Evolutionary conservation across 1,140 invertebrate species (phyloP), one percentile per base, ranked within the genome.

Genomic region (Brachionus koreanus): DNA sequence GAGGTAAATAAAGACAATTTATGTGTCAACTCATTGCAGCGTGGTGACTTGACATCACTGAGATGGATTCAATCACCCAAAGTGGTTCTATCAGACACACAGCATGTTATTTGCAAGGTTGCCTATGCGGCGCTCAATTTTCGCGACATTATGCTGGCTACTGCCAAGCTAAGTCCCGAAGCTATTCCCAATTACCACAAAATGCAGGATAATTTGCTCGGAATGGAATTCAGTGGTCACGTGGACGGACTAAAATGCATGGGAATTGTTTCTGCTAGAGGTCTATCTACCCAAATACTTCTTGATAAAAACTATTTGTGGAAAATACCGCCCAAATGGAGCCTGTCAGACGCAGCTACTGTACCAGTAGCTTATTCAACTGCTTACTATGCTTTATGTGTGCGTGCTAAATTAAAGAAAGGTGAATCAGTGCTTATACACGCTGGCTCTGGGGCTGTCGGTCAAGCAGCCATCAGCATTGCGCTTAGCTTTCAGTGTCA

Each of bases 61-160:
- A 91, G 91, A 82, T 98, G 96, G 96, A 93, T 98, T 84, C 94
- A 98, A 89, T 93, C 93, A 69, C 92, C 92, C 3, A 90, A 95
- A 91, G 82, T 81, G 13, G 33, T 83, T 29, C 49, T 37, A 23
- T 46, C 72, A 7, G 35, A 81, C 49, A 83, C 86, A 5, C 87
- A 89, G 6, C 88, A 87, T 29, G 91, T 93, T 85, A 88, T 96
- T 1, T 98, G 95, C 88, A 91, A 90, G 83, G 95, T 98, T 7
- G 94, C 96, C 86, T 98, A 95, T 88, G 93, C 96, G 3, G 93
- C 96, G 25, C 90, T 98, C 4, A 98, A 98, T 88, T 98, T 98
- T 92, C 92, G 96, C 82, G 96, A 98, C 87, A 93, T 98, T 46
- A 98, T 98, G 96, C 89, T 98, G 84, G 95, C 96, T 2, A 95